Evolutionary conservation across 2,797 vertebrate species (phyloP), one percentile per base, ranked within the genome.

Genomic region (Allobates femoralis): DNA sequence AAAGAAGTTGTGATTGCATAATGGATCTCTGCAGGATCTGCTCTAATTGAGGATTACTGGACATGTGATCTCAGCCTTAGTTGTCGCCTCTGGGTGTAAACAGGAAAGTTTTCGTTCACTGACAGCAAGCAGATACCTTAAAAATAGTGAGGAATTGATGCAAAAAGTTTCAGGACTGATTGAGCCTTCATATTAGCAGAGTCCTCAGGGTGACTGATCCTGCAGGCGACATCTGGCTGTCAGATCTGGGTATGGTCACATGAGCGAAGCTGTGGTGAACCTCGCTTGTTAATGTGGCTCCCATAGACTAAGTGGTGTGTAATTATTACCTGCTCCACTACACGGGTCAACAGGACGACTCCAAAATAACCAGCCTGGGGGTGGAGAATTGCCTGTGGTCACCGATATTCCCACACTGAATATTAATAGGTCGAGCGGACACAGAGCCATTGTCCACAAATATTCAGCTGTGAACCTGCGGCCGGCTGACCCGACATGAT

Each of bases 181-280:
- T 41, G 37, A 8, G 37, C 37, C 10, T 0, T 46, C 41, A 46
- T 46, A 46, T 46, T 46, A 46, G 41, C 6, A 11, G 41, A 11
- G 41, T 46, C n/a, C n/a, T n/a, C n/a, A n/a, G n/a, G n/a, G n/a
- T n/a, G n/a, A n/a, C 41, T 1, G 41, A 46, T 46, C 41, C 41
- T 46, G 41, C 41, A 11, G 37, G 41, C 11, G 41, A 46, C 41
- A 46, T 46, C 41, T 46, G 21, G 7, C 55, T 5, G 55, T 58
- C 55, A 58, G 55, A 4, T 21, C 55, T 21, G 56, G 56, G 21
- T 21, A 58, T 21, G 18, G n/a, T n/a, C 56, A 5, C 56, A 6
- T 46, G 15, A 28, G 58, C 28, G 19, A 19, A 58, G 64, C 21
- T 55, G 75, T 60, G 77, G 64, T 85, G 16, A 74, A 74, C 84